Evolutionary conservation across 2,113 vertebrate species (phyloP).

Genomic region (Pheucticus melanocephalus): DNA sequence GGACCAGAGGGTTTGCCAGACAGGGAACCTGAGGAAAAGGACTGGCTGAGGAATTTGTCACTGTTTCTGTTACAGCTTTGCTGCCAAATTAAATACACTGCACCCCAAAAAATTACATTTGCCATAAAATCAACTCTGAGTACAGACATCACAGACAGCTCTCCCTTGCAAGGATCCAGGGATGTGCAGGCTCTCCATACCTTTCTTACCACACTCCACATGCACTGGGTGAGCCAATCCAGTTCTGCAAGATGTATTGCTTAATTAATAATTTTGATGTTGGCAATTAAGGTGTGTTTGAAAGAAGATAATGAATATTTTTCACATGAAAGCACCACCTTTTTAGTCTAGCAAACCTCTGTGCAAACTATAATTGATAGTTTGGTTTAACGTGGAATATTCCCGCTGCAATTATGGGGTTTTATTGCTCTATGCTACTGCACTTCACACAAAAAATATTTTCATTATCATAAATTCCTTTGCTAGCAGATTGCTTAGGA

Average conservation of each 20-base stretch:
- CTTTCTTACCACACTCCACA: not conserved
- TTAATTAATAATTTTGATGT: slow-evolving; percentile 69
- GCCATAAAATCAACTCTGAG: not conserved
- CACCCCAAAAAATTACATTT: not conserved
- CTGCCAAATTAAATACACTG: not conserved
- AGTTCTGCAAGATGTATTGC: slow-evolving; percentile 45
- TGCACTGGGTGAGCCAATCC: not conserved
- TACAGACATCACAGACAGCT: not conserved
- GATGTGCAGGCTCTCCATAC: not conserved
- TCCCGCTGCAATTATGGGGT: slow-evolving; percentile 30
- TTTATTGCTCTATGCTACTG: slow-evolving; percentile 40
- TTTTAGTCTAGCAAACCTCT: slow-evolving; percentile 46
- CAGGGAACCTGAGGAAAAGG: not conserved
- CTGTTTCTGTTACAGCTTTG: not conserved
- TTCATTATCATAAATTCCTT: slow-evolving; percentile 45
- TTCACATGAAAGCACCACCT: slow-evolving; percentile 54
- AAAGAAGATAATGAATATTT: slow-evolving; percentile 46
- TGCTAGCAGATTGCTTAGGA: not conserved
- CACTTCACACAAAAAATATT: slow-evolving; percentile 43
- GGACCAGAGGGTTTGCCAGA: not conserved
- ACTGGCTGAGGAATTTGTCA: not conserved
- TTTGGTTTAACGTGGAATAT: slow-evolving; percentile 28
- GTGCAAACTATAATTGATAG: slow-evolving; percentile 56
- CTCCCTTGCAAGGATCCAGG: not conserved
- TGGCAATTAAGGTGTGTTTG: slow-evolving; percentile 60